Percentiles rank a stretch among this genome's conserved stretches.
phyloP scores from a whole-genome alignment of 2,113 vertebrate genomes.

The Excalfactoria chinensis region DNA sequence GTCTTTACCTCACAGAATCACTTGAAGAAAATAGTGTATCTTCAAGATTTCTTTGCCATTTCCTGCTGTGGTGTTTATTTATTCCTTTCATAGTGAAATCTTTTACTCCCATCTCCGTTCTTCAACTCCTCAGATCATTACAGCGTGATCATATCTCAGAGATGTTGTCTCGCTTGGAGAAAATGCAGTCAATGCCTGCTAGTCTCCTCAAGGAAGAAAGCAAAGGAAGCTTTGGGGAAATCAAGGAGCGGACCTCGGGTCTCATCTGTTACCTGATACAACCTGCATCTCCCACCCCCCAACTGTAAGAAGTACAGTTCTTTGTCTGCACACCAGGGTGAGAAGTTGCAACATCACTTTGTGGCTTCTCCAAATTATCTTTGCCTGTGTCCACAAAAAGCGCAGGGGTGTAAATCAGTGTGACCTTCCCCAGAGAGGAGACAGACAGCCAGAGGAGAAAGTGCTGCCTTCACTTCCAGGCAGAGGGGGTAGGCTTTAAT shows the following conservation, averaged over 20 bases:
- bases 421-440: background rate
- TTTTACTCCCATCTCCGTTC: background rate
- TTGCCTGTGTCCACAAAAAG: background rate
- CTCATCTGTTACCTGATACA: background rate
- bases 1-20: background rate
- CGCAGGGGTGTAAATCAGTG: background rate
- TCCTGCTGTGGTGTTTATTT: background rate
- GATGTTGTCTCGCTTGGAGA: background rate
- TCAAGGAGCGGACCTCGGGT: background rate
- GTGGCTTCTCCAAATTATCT: background rate
- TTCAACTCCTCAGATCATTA: background rate
- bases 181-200: constrained; percentile 27
- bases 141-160: background rate
- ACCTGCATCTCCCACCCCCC: background rate
- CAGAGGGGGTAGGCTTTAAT: background rate
- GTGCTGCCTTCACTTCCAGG: background rate
- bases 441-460: background rate
- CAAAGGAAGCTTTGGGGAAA: background rate
- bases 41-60: background rate
- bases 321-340: background rate
- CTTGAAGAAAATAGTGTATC: background rate
- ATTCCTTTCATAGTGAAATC: background rate
- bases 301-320: background rate
- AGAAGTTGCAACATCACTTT: background rate
- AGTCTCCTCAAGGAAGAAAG: background rate